Percentiles rank a stretch among this genome's conserved stretches.
Conservation (phyloP, 2,797 vertebrate genomes). For the Euthynnus affinis region DNA sequence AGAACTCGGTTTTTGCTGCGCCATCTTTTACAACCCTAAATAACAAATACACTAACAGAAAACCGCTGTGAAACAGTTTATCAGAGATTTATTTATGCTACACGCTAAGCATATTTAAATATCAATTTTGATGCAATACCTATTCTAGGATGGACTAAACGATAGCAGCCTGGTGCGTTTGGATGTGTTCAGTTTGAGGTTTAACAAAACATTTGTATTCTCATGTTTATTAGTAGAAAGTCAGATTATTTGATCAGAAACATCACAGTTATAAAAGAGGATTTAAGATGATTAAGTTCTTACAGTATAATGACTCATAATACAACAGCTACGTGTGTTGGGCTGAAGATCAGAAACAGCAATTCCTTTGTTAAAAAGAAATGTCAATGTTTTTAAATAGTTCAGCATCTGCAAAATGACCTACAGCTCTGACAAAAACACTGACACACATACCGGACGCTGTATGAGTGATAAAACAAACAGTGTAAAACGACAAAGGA, state of each 20-base stretch:
- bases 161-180: neutral
- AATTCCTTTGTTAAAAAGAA: neutral
- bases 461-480: neutral
- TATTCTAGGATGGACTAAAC: neutral
- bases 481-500: neutral
- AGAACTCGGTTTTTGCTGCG: neutral
- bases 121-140: neutral
- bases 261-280: neutral
- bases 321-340: neutral
- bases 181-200: neutral
- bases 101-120: neutral
- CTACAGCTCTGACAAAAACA: neutral
- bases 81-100: neutral
- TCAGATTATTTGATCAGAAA: neutral
- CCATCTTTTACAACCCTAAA: neutral
- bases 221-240: neutral
- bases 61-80: neutral
- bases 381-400: neutral
- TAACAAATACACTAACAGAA: neutral
- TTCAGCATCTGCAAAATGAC: neutral
- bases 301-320: neutral
- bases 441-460: too few relatives aligned
- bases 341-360: too few relatives aligned
- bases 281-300: neutral
- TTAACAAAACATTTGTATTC: neutral